Evolutionary conservation across 2,797 vertebrate species (phyloP).

Genomic region (Pantherophis vulpinus): DNA sequence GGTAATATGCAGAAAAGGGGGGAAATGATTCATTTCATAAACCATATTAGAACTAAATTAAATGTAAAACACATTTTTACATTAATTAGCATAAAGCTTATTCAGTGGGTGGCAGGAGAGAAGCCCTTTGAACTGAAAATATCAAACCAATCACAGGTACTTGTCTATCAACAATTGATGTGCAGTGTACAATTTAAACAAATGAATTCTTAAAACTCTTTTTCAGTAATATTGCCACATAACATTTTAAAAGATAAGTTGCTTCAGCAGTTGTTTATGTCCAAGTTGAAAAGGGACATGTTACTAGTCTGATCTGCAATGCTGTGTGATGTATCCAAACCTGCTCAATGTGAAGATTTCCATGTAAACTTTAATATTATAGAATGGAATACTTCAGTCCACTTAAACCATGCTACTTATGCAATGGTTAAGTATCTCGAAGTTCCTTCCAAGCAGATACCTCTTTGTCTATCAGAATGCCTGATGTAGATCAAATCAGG

Average conservation of each 20-base stretch:
- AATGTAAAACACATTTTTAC: constrained; percentile 18
- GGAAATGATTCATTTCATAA: constrained; percentile 32
- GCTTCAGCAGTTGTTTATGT: not conserved
- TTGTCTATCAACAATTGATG: not conserved
- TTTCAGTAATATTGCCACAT: not conserved
- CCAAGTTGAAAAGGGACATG: not conserved
- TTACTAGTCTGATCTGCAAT: not conserved
- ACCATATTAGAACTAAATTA: constrained; percentile 15
- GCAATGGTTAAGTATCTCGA: not conserved
- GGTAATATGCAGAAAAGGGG: not conserved
- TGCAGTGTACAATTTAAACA: not conserved
- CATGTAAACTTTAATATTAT: not conserved
- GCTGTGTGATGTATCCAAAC: not conserved
- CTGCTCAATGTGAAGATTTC: not conserved
- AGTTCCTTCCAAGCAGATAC: not conserved
- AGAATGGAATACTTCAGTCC: not conserved
- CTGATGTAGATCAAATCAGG: not conserved
- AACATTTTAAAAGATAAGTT: not conserved
- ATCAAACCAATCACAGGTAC: not conserved
- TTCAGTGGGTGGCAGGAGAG: constrained; percentile 1
- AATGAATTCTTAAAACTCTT: not conserved
- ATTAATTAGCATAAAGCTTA: constrained; percentile 25
- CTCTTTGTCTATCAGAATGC: not conserved
- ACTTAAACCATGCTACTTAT: not conserved
- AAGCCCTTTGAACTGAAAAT: not conserved